Conservation (phyloP, 2,888 invertebrate species). For the Nymphalis urticae region DNA sequence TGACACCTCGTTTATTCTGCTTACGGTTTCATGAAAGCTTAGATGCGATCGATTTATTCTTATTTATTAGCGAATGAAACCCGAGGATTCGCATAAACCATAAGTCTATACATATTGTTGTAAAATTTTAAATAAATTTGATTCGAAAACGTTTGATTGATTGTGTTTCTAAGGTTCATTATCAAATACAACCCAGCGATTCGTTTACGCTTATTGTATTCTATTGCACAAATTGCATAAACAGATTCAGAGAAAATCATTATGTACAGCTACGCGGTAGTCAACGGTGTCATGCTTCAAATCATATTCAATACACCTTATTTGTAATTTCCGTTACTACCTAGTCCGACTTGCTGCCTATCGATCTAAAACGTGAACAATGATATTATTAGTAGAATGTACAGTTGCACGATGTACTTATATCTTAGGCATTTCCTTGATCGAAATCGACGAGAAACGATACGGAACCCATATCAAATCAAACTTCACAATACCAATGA, state of each 20-base stretch:
- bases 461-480: conserved; percentile 59
- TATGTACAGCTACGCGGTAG: conserved; percentile 37
- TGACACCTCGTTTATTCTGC: conserved; percentile 71
- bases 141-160: too few species aligned
- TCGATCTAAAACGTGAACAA: conserved; percentile 76
- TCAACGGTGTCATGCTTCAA: conserved; percentile 36
- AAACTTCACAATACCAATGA: conserved; percentile 49
- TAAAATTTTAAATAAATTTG: too few species aligned
- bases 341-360: conserved; percentile 51
- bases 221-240: conserved; percentile 31
- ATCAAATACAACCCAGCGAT: not conserved
- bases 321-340: conserved; percentile 44
- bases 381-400: conserved; percentile 71
- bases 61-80: conserved; percentile 46
- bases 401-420: conserved; percentile 64
- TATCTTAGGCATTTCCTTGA: conserved; percentile 45
- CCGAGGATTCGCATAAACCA: conserved; percentile 45
- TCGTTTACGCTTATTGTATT: conserved; percentile 18
- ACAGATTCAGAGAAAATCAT: conserved; percentile 32
- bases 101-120: conserved; percentile 14
- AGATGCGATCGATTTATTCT: conserved; percentile 68
- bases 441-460: conserved; percentile 57
- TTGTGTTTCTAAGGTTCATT: too few species aligned
- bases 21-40: conserved; percentile 55
- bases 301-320: conserved; percentile 42